Percentiles rank a stretch among this genome's conserved stretches.
Conservation (phyloP, 2,888 invertebrate species). For the Strigamia transsilvanica region DNA sequence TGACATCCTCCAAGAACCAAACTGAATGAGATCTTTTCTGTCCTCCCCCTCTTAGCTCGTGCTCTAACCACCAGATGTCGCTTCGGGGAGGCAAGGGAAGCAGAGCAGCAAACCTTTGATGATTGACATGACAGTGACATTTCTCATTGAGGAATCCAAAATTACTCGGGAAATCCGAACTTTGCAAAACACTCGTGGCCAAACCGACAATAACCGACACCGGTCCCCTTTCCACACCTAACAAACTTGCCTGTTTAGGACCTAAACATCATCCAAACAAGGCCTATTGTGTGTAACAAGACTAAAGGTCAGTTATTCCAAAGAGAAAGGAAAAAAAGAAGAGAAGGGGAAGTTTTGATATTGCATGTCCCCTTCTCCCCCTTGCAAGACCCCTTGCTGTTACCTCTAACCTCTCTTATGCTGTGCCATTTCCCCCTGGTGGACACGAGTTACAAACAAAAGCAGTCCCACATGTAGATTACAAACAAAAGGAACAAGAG, state of each 20-base stretch:
- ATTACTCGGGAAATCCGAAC: slow-evolving; percentile 6
- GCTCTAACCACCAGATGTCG: slow-evolving; percentile 41
- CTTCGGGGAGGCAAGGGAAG: not conserved
- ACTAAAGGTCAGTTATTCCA: slow-evolving; percentile 1
- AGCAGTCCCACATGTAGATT: slow-evolving; percentile 36
- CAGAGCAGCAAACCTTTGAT: not conserved
- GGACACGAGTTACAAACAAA: slow-evolving; percentile 30
- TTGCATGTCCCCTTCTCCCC: not conserved
- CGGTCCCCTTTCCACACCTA: not conserved
- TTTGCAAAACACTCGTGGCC: not conserved
- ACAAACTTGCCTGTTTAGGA: not conserved
- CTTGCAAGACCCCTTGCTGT: slow-evolving; percentile 2
- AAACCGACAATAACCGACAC: not conserved
- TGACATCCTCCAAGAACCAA: slow-evolving; percentile 41
- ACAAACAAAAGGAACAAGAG: slow-evolving; percentile 39
- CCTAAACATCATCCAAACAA: slow-evolving; percentile 14
- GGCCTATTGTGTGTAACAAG: slow-evolving; percentile 2
- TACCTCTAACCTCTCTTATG: not conserved
- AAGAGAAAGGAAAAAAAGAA: not conserved
- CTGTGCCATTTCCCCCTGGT: slow-evolving; percentile 3
- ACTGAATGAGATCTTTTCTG: slow-evolving; percentile 42
- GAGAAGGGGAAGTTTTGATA: not conserved
- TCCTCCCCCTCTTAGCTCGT: slow-evolving; percentile 32
- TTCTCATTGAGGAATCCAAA: slow-evolving; percentile 26
- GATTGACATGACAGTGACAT: slow-evolving; percentile 32